Conservation (phyloP, 2,888 invertebrate genomes). For the Cataglyphis cursor region DNA sequence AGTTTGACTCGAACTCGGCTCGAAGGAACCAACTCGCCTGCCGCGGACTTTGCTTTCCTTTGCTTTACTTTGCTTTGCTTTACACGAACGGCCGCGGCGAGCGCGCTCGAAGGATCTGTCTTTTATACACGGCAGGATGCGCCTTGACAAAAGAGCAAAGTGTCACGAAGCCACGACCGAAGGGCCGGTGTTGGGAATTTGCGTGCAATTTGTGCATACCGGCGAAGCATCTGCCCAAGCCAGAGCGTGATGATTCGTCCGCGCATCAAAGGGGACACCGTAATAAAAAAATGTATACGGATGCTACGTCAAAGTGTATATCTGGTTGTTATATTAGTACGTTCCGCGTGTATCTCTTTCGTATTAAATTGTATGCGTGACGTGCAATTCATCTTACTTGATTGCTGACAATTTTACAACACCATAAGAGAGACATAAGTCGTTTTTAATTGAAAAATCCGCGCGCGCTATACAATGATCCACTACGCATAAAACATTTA, state of each 20-base stretch:
- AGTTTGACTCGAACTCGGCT: slow-evolving; percentile 70
- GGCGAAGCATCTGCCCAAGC: slow-evolving; percentile 36
- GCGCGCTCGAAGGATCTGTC: slow-evolving; percentile 72
- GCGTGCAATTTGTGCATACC: slow-evolving; percentile 63
- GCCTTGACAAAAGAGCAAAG: slow-evolving; percentile 75
- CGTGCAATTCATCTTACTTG: slow-evolving; percentile 51
- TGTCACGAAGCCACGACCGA: slow-evolving; percentile 69
- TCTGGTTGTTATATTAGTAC: slow-evolving; percentile 43
- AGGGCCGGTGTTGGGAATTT: slow-evolving; percentile 60
- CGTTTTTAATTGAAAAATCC: slow-evolving; percentile 40
- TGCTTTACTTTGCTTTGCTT: slow-evolving; percentile 60
- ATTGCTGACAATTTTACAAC: slow-evolving; percentile 45
- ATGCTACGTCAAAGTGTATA: slow-evolving; percentile 46
- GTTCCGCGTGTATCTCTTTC: slow-evolving; percentile 25
- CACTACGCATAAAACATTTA: background rate
- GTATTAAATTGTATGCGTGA: slow-evolving; percentile 44
- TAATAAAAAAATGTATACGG: slow-evolving; percentile 16
- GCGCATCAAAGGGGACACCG: slow-evolving; percentile 26
- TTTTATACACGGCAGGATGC: slow-evolving; percentile 74
- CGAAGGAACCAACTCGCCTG: slow-evolving; percentile 46
- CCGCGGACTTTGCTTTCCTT: slow-evolving; percentile 42
- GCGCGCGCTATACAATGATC: background rate
- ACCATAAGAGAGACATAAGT: slow-evolving; percentile 5
- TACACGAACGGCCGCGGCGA: slow-evolving; percentile 61
- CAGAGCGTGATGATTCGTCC: slow-evolving; percentile 44